Evolutionary conservation across 1,140 invertebrate genomes (phyloP), one percentile per base, ranked within the genome.

Genomic region (Drosophila parabipectinata): DNA sequence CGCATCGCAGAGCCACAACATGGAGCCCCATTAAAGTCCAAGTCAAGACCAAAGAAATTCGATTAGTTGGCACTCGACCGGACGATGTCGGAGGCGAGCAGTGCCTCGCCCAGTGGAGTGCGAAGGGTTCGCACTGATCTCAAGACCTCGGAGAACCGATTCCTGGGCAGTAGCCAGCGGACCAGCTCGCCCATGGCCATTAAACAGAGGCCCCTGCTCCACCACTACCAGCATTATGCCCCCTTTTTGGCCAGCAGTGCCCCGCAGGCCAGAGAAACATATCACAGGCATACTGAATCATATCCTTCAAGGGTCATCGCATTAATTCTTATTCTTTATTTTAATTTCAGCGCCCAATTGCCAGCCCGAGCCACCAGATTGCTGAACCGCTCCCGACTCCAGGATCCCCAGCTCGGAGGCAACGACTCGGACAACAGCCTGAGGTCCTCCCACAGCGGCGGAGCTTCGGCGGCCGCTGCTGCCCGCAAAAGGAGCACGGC

Each of bases 101-200:
- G 63, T n/a, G 67, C 57, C 24, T 92, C 93, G 21, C 90, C 94
- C 44, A 83, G 93, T 66, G 92, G 92, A 44, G 92, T 92, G 41
- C 90, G 92, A 21, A 92, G 91, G 3, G 83, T 92, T 8, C 83
- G 91, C 26, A 92, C 91, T n/a, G 91, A 92, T 67, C 76, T 92
- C 14, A 85, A 91, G 72, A 92, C 91, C 7, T 91, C 90, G 8
- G 79, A 91, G 57, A 92, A 91, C 63, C 37, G 84, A 48, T 91
- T 91, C 26, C 72, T 90, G 14, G 26, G 55, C 5, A 39, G 52
- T n/a, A 67, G 64, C 32, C 77, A 64, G 28, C 14, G 75, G 30
- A 64, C 78, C 59, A 50, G 52, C 45, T 90, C 88, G 18, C 88
- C 88, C 5, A 72, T 85, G 44, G 41, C 52, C 61, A 90, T 90